Conservation (phyloP, 2,113 vertebrate genomes). For the Psammodynastes pulverulentus region DNA sequence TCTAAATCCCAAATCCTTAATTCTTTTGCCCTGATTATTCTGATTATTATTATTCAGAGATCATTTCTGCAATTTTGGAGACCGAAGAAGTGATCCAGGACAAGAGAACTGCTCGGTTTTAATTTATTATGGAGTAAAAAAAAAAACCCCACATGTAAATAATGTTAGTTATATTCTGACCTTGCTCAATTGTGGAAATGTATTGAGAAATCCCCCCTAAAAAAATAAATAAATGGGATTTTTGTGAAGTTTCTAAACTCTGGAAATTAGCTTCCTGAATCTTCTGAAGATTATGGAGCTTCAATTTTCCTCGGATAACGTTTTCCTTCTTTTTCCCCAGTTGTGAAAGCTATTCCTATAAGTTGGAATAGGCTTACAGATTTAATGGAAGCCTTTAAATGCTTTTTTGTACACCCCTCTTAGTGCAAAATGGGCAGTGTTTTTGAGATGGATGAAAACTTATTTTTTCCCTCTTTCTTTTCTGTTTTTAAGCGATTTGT, state of each 20-base stretch:
- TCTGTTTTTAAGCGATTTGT: background rate
- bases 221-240: background rate
- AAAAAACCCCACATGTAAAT: background rate
- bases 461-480: background rate
- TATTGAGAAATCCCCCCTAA: background rate
- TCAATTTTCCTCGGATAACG: background rate
- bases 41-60: no score
- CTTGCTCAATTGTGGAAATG: background rate
- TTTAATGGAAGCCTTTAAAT: background rate
- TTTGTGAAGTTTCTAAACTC: background rate
- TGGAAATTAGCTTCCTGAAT: background rate
- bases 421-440: background rate
- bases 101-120: background rate
- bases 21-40: background rate
- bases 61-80: background rate
- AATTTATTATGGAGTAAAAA: background rate
- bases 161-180: background rate
- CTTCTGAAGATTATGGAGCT: background rate
- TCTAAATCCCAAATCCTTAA: background rate
- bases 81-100: background rate
- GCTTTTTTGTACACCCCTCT: no score
- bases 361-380: background rate
- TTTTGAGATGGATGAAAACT: background rate
- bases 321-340: background rate
- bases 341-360: background rate